Evolutionary conservation across 2,888 invertebrate genomes (phyloP).

Genomic region (Leptinotarsa tumamoca): DNA sequence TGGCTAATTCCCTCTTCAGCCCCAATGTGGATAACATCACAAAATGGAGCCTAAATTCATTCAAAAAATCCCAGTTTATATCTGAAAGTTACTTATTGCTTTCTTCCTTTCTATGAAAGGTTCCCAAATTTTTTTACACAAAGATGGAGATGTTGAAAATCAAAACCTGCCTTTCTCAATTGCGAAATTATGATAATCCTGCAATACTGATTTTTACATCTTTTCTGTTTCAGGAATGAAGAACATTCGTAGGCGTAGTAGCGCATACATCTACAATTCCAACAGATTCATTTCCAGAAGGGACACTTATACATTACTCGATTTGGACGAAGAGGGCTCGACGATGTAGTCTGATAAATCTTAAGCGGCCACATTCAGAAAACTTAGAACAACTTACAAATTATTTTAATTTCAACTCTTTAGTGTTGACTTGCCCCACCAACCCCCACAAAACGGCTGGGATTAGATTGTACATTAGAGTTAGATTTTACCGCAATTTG

Average conservation of each 20-base stretch:
- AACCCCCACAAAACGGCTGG: constrained; percentile 31
- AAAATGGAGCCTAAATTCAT: no score
- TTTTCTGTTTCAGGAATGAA: constrained; percentile 65
- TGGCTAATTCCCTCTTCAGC: no score
- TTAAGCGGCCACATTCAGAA: neutral
- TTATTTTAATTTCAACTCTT: constrained; percentile 26
- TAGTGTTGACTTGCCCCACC: constrained; percentile 30
- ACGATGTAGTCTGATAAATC: constrained; percentile 35
- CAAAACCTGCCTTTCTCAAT: neutral
- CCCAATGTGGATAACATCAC: no score
- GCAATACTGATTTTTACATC: neutral
- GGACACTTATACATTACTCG: constrained; percentile 71
- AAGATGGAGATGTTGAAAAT: no score
- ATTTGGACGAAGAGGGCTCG: constrained; percentile 45
- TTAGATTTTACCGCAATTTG: constrained; percentile 26
- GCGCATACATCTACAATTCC: constrained; percentile 55
- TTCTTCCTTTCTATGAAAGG: no score
- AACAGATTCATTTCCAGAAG: constrained; percentile 68
- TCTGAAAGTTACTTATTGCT: no score
- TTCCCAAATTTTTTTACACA: no score
- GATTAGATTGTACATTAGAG: constrained; percentile 35
- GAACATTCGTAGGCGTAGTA: constrained; percentile 77
- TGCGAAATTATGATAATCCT: neutral
- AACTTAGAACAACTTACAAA: neutral
- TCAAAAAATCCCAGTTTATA: no score